Percentiles rank a stretch among this genome's conserved stretches.
Evolutionary conservation across 2,888 invertebrate species (phyloP).

Genomic region (Smittia sp.): DNA sequence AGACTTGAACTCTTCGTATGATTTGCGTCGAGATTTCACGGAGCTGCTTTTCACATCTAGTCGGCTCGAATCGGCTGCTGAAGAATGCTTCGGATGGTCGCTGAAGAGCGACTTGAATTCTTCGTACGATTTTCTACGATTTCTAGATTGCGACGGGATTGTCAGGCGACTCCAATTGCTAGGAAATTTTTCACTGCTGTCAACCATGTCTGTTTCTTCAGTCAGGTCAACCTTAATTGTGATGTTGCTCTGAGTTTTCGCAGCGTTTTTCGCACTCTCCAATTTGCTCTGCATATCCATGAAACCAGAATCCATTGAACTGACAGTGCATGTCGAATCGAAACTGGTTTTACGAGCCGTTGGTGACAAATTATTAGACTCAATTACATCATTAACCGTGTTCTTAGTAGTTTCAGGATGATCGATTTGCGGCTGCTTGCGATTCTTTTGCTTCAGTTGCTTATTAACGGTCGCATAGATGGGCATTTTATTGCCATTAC

Average conservation of each 20-base stretch:
- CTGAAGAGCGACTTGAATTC: constrained; percentile 53
- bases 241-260: neutral
- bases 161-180: constrained; percentile 29
- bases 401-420: neutral
- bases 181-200: neutral
- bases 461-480: constrained; percentile 51
- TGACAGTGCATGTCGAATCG: constrained; percentile 53
- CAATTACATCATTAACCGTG: neutral
- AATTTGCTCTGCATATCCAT: constrained; percentile 51
- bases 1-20: constrained; percentile 54
- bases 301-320: constrained; percentile 54
- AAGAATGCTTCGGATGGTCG: constrained; percentile 13
- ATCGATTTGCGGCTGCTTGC: neutral
- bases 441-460: constrained; percentile 41
- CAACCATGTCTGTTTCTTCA: neutral
- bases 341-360: constrained; percentile 52
- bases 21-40: constrained; percentile 52
- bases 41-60: neutral
- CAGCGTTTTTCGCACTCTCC: constrained; percentile 48
- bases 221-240: neutral
- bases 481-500: constrained; percentile 43
- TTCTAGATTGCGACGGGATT: constrained; percentile 49
- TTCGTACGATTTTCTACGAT: constrained; percentile 54
- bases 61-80: neutral
- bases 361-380: neutral